A percentile compares a stretch with the other conserved stretches of the same genome.
These are phyloP conservation scores for Xestia sexstrigata DNA, from an alignment of 2,888 invertebrate species.

Conservation along the genomic window DNA sequence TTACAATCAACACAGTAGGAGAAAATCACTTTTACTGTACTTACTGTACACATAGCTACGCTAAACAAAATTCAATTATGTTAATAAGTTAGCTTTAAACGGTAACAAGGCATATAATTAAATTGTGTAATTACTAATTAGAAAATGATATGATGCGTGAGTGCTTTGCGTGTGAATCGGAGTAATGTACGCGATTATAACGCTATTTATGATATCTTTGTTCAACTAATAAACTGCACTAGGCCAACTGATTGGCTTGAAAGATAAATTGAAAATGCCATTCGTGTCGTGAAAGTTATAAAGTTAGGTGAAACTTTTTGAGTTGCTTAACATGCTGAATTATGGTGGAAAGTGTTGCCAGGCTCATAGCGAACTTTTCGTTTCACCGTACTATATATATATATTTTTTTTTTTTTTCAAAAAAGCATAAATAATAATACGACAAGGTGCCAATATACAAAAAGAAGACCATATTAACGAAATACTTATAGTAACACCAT, in stretches of 20 bases:
- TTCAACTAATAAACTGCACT: slow-evolving; percentile 1
- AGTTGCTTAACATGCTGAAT: too few species aligned
- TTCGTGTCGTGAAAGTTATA: not conserved
- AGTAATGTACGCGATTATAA: slow-evolving; percentile 49
- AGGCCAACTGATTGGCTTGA: slow-evolving; percentile 13
- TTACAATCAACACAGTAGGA: not conserved
- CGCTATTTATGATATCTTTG: slow-evolving; percentile 27
- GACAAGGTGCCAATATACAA: too few species aligned
- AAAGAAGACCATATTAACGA: too few species aligned
- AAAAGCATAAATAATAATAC: too few species aligned
- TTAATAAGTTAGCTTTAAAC: slow-evolving; percentile 39
- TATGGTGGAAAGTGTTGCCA: not conserved
- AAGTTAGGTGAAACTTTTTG: too few species aligned
- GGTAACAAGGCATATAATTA: slow-evolving; percentile 49
- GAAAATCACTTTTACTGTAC: not conserved
- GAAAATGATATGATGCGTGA: slow-evolving; percentile 62
- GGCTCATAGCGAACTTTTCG: not conserved
- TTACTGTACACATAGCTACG: slow-evolving; percentile 4
- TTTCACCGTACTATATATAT: not conserved
- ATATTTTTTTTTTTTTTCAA: too few species aligned
- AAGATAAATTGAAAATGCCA: slow-evolving; percentile 5
- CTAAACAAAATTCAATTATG: slow-evolving; percentile 47
- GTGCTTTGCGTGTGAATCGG: slow-evolving; percentile 56
- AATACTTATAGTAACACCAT: too few species aligned
- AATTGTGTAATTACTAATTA: slow-evolving; percentile 59